Base-by-base conservation (phyloP, 2,797 vertebrate species). In the Acomys russatus region DNA sequence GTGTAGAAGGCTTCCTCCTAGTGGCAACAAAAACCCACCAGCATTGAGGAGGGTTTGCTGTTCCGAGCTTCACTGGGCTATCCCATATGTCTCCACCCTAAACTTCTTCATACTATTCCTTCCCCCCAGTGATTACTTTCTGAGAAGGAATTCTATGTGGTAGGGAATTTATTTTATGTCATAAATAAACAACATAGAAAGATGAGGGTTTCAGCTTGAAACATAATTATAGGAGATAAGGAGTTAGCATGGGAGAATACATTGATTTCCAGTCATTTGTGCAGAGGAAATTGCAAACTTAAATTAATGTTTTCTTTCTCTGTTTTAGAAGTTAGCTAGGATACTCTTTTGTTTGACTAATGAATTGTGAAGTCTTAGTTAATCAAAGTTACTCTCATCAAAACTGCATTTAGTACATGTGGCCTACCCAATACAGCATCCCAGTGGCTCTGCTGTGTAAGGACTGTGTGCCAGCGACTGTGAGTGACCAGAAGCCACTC, bases 91-190 rank as follows among this genome's bases (percentile, higher is more conserved):
- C 28, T 59, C n/a, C 15, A 54, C 17, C 94, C 12, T 35, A 88
- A 6, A 49, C 83, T 90, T 90, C 33, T 51, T 44, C 8, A 94
- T 63, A 3, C 38, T 23, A 22, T 71, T 86, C 30, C 44, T 76
- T 92, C 54, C 70, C 63, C 6, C 38, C 23, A 93, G 0, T 77
- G 33, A 15, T 49, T 30, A 66, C 12, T 56, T 92, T 82, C 89
- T 66, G 38, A 44, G 54, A 54, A 78, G 64, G 56, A 83, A 35
- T 28, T 68, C 64, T 83, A 35, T 63, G 35, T 71, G 61, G 28
- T 38, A 78, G 63, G 49, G 30, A 68, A 91, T 91, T 73, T 93
- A 93, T 93, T 77, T 96, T 93, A 20, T 82, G 35, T 73, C 94
- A 23, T 61, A 61, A 88, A 88, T 90, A 30, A 68, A 5, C 35